phyloP scores from a whole-genome alignment of 1,140 invertebrate genomes.

The Drosophila carrolli region DNA sequence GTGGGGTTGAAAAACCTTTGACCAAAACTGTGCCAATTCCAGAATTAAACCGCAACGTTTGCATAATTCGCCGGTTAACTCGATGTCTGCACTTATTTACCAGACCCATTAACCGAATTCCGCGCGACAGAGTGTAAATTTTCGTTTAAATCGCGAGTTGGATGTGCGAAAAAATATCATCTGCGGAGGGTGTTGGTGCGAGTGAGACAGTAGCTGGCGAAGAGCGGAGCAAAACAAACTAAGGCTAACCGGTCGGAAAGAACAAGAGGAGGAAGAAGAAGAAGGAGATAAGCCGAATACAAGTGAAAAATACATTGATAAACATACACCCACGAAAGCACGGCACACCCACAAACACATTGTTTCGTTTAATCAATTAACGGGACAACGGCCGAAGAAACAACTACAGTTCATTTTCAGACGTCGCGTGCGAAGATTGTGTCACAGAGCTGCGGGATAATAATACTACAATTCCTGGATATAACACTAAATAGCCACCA shows the following conservation, averaged over 20 bases:
- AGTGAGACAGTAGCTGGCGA: conserved; percentile 60
- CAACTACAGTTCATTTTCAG: conserved; percentile 31
- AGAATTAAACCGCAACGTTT: conserved; percentile 27
- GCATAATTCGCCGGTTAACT: conserved; percentile 25
- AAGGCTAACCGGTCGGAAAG: conserved; percentile 60
- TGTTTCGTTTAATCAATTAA: conserved; percentile 68
- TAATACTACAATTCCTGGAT: conserved; percentile 1
- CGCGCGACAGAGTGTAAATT: conserved; percentile 4
- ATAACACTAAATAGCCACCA: conserved; percentile 13
- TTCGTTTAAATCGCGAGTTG: conserved; percentile 12
- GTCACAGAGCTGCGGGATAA: conserved; percentile 26
- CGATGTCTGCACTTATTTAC: conserved; percentile 15
- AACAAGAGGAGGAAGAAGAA: conserved; percentile 23
- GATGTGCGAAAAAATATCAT: conserved; percentile 33
- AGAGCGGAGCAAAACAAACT: conserved; percentile 41
- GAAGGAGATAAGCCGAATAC: conserved; percentile 54
- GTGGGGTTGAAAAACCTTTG: conserved; percentile 46
- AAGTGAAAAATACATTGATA: conserved; percentile 45
- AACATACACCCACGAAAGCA: conserved; percentile 14
- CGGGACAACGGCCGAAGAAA: conserved; percentile 49
- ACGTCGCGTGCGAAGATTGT: conserved; percentile 61
- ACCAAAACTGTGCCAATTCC: conserved; percentile 30
- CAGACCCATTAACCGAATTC: conserved; percentile 18
- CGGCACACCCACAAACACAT: conserved; percentile 31
- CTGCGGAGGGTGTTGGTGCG: conserved; percentile 23